Evolutionary conservation across 1,140 invertebrate species (phyloP), one percentile per base, ranked within the genome.

Genomic region (Hylaeus volcanicus): DNA sequence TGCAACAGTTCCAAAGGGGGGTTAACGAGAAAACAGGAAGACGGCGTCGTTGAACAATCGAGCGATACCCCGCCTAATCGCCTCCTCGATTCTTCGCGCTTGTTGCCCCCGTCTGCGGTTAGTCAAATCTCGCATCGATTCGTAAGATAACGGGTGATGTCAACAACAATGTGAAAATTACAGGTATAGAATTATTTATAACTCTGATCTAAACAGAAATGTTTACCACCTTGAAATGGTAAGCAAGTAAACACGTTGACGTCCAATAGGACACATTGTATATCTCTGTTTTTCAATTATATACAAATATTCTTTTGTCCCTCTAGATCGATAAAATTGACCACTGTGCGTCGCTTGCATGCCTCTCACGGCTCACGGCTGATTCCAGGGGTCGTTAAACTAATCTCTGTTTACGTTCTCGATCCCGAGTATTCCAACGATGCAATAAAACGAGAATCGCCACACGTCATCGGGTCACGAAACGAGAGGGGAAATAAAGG

Each of bases 381-480:
- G 37, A 48, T 12, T 60, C 26, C 55, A 53, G 53, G 26, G 65
- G 26, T 65, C 70, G 8, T 79, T 64, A 73, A 79, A 79, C 77
- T 74, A 65, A 79, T 74, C 51, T 74, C 51, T 79, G 77, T 79
- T 79, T 79, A 79, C 77, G 5, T 79, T 56, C 26, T 12, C 14
- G 3, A 5, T 43, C 12, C 26, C 26, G 4, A 6, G 15, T 55
- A 39, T 43, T 6, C 60, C 45, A n/a, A n/a, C 15, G 63, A 45
- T 39, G 76, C 14, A 12, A 53, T 53, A 55, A 64, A 78, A 63
- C 37, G 48, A 48, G 26, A 14, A 6, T 14, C 9, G 12, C 58
- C 5, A 15, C 55, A 37, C 26, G n/a, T 68, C n/a, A 71, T 51
- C 43, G 43, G 14, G 12, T 55, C 26, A 45, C 9, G 56, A 63